Evolutionary conservation across 1,140 invertebrate genomes (phyloP).

Genomic region (Scaptomyza pallida): DNA sequence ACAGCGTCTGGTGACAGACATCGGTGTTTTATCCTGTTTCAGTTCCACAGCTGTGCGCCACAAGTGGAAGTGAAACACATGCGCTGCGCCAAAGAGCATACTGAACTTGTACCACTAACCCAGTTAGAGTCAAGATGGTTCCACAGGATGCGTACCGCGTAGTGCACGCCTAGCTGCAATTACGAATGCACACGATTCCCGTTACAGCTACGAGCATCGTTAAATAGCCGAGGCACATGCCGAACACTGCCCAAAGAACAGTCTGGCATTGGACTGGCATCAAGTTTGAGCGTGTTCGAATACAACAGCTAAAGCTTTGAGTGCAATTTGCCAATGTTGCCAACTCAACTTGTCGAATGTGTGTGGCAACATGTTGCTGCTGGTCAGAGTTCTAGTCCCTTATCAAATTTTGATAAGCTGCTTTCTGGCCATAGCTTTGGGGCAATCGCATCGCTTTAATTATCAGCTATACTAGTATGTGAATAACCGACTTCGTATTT

Average conservation of each 20-base stretch:
- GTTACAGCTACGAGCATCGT: not conserved
- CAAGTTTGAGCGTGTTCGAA: conserved; percentile 20
- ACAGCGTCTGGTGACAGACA: conserved; percentile 19
- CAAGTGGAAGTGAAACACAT: conserved; percentile 49
- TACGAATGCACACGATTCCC: conserved; percentile 27
- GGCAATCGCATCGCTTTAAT: too few relatives aligned
- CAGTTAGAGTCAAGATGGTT: conserved; percentile 62
- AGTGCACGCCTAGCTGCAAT: conserved; percentile 43
- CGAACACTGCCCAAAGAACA: conserved; percentile 6
- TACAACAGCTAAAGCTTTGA: not conserved
- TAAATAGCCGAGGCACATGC: not conserved
- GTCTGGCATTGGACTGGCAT: not conserved
- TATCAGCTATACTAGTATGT: not conserved
- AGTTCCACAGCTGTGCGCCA: conserved; percentile 38
- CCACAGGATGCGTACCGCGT: conserved; percentile 35
- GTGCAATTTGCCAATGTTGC: conserved; percentile 18
- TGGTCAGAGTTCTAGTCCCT: not conserved
- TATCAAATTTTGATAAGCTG: conserved; percentile 11
- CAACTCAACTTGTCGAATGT: not conserved
- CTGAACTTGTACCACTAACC: conserved; percentile 84
- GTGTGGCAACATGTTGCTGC: conserved; percentile 2
- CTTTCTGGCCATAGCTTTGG: not conserved
- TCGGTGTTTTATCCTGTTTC: conserved; percentile 40
- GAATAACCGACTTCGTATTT: not conserved
- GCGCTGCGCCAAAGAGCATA: conserved; percentile 49